These are phyloP conservation scores for Botia almorhae DNA, from an alignment of 2,797 vertebrate species.

Conservation along the genomic window DNA sequence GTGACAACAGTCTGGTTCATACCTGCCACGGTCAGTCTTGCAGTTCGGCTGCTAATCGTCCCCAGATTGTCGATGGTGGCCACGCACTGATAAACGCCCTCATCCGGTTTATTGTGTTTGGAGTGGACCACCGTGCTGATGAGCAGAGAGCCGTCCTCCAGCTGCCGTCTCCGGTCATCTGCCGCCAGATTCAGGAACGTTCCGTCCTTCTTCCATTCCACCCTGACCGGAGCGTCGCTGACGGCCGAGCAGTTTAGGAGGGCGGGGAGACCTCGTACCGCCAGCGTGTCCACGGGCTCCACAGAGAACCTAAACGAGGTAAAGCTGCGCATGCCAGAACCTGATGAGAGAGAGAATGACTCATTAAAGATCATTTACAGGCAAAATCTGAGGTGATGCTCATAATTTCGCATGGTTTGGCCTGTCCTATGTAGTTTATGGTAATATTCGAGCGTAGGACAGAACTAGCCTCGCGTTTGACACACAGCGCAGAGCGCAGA, in stretches of 20 bases:
- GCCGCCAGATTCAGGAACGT: conserved; percentile 90
- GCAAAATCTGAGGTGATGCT: no score
- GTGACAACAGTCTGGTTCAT: not conserved
- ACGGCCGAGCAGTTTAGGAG: conserved; percentile 91
- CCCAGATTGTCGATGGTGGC: conserved; percentile 93
- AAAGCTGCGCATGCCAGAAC: conserved; percentile 82
- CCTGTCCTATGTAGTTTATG: no score
- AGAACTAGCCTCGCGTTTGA: not conserved
- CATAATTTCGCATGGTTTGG: no score
- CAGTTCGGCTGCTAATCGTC: conserved; percentile 92
- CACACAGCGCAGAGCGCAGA: not conserved
- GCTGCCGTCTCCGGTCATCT: conserved; percentile 88
- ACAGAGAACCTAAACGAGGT: conserved; percentile 91
- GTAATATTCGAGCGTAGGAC: not conserved
- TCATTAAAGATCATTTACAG: no score
- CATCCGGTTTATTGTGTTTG: conserved; percentile 95
- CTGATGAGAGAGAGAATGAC: conserved; percentile 1
- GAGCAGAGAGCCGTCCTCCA: conserved; percentile 88
- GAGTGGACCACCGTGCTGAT: conserved; percentile 90
- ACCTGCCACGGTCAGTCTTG: conserved; percentile 92
- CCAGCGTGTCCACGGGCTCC: conserved; percentile 88
- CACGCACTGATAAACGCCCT: conserved; percentile 95
- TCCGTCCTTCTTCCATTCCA: conserved; percentile 98
- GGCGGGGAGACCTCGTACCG: conserved; percentile 82
- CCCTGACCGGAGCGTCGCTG: conserved; percentile 77